These are phyloP conservation scores for Tribolium madens DNA, from an alignment of 1,140 invertebrate genomes.

Conservation along the genomic window DNA sequence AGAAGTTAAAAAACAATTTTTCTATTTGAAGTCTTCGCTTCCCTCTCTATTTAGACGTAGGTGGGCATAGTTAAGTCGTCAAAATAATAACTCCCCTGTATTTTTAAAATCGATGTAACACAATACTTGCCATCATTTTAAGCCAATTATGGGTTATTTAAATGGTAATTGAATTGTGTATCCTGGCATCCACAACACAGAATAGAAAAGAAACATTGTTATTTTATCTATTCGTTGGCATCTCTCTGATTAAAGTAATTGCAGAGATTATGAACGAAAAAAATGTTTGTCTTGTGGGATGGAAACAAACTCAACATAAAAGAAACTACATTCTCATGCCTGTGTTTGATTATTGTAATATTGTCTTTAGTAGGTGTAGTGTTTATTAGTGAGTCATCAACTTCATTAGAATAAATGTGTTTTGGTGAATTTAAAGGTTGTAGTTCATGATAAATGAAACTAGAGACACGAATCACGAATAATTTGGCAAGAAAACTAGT, in stretches of 20 bases:
- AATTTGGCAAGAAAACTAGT: too few species aligned
- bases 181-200: constrained; percentile 4
- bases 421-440: not conserved
- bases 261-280: not conserved
- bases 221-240: constrained; percentile 18
- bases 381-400: constrained; percentile 25
- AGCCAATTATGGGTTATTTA: constrained; percentile 34
- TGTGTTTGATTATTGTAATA: not conserved
- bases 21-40: too few species aligned
- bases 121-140: constrained; percentile 5
- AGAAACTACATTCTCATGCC: not conserved
- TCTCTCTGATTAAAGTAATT: constrained; percentile 8
- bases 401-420: constrained; percentile 14
- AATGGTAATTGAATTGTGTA: constrained; percentile 46
- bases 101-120: not conserved
- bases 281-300: not conserved
- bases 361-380: constrained; percentile 13
- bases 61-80: too few species aligned
- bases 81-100: not conserved
- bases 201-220: constrained; percentile 29
- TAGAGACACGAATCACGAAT: too few species aligned
- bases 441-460: too few species aligned
- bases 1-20: too few species aligned
- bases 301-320: not conserved
- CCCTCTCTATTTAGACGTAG: too few species aligned